Evolutionary conservation across 2,888 invertebrate species (phyloP), one percentile per base, ranked within the genome.

Genomic region (Sclerodermus sp.): DNA sequence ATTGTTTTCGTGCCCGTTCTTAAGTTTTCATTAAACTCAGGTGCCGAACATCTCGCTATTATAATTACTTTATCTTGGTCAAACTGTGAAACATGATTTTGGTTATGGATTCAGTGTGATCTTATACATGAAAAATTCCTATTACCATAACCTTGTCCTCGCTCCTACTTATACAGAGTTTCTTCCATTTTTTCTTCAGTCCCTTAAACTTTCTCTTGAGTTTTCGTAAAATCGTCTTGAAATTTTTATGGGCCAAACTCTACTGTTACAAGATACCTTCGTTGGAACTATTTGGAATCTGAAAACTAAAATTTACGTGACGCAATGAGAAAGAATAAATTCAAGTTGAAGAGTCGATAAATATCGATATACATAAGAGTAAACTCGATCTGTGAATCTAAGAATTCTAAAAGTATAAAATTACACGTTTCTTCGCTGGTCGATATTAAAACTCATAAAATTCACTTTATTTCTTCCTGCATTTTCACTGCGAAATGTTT

Each of bases 1-100:
- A 70, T 55, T 1, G 76, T 76, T 52, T 61, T 71, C 1, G 71
- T 67, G 36, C 73, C 75, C 63, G 71, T 67, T 61, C 59, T 63
- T 37, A 71, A 29, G 30, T 49, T 37, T 6, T 51, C 50, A 8
- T 51, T 34, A 14, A 45, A 32, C 10, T 44, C 55, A 4, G 62
- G 51, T n/a, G 69, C 61, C 2, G 68, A 58, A 49, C 68, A 68
- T 54, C 70, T 69, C n/a, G 67, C 68, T 31, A 76, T 63, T 44
- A 65, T 62, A 42, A 74, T 62, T 9, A 68, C 8, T 45, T 63
- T 66, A 1, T 59, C 51, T 46, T 40, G 45, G 31, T 53, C 8
- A 23, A 23, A 5, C 23, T 23, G 23, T 23, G 23, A 5, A 23
- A 8, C 13, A 43, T 6, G 14, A 38, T 39, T 29, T n/a, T n/a